phyloP scores from a whole-genome alignment of 2,797 vertebrate species.

The Sciaenops ocellatus region DNA sequence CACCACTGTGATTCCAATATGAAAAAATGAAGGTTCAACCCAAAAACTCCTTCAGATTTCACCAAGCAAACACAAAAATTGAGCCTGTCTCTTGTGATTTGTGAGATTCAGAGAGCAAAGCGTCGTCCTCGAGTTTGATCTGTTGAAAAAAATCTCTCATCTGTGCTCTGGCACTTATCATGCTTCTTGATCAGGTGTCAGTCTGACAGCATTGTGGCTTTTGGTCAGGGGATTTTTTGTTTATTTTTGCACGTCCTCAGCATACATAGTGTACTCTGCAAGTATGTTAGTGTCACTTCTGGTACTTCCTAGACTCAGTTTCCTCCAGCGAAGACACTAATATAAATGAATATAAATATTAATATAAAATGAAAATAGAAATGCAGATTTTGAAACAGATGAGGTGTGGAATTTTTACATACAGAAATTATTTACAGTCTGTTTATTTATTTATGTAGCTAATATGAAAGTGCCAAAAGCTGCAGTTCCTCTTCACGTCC shows the following conservation, averaged over 20 bases:
- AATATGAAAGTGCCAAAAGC: no score
- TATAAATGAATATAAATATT: background rate
- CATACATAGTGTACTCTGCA: background rate
- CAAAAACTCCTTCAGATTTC: background rate
- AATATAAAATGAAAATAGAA: background rate
- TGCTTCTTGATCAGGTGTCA: background rate
- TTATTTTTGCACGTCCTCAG: background rate
- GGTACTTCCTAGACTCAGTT: background rate
- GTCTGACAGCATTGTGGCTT: background rate
- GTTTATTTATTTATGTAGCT: background rate
- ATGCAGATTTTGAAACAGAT: background rate
- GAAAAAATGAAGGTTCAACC: no score
- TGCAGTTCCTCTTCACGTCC: no score
- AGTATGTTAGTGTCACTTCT: background rate
- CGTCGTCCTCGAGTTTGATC: background rate
- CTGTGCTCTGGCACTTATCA: background rate
- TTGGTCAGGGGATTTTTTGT: background rate
- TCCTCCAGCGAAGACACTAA: background rate
- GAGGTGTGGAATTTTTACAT: background rate
- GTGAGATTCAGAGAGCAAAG: background rate
- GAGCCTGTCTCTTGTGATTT: background rate
- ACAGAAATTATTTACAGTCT: background rate
- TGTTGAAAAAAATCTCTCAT: background rate
- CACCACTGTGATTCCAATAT: no score
- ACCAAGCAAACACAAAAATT: background rate